These are phyloP conservation scores for Urosaurus nigricauda DNA, from an alignment of 2,797 vertebrate species.

Conservation along the genomic window DNA sequence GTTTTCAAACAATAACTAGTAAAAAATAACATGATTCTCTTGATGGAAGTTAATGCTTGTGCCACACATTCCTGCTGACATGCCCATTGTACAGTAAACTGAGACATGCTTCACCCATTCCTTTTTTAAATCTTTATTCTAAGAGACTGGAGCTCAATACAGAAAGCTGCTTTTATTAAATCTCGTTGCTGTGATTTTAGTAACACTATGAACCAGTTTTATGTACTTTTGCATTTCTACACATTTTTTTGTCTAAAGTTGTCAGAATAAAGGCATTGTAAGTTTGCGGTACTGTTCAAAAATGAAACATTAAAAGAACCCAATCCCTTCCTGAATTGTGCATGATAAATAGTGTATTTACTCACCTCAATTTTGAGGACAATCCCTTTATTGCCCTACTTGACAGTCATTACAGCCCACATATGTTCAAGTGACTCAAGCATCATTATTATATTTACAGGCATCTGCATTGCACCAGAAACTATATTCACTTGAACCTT, in stretches of 20 bases:
- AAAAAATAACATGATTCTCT: slow-evolving; percentile 20
- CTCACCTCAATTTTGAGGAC: slow-evolving; percentile 29
- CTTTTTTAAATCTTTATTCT: slow-evolving; percentile 20
- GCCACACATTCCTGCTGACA: slow-evolving; percentile 32
- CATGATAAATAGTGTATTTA: slow-evolving; percentile 30
- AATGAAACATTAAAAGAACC: not conserved
- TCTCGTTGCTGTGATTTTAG: slow-evolving; percentile 8
- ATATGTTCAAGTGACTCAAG: not conserved
- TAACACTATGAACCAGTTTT: not conserved
- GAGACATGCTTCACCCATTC: slow-evolving; percentile 33
- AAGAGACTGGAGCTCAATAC: not conserved
- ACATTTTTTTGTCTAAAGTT: not conserved
- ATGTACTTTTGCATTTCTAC: not conserved
- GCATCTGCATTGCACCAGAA: slow-evolving; percentile 90
- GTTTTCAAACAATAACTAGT: slow-evolving; percentile 37
- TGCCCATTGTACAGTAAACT: slow-evolving; percentile 23
- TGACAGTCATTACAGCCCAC: slow-evolving; percentile 22
- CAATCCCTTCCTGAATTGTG: not conserved
- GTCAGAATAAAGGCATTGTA: not conserved
- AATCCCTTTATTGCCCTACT: not conserved
- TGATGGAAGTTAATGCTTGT: slow-evolving; percentile 26
- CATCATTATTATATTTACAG: slow-evolving; percentile 74
- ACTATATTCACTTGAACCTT: slow-evolving; percentile 92
- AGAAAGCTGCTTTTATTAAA: slow-evolving; percentile 39
- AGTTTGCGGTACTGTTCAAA: slow-evolving; percentile 48